Base-by-base conservation (phyloP, 1,140 invertebrate species). In the Listronotus oregonensis region DNA sequence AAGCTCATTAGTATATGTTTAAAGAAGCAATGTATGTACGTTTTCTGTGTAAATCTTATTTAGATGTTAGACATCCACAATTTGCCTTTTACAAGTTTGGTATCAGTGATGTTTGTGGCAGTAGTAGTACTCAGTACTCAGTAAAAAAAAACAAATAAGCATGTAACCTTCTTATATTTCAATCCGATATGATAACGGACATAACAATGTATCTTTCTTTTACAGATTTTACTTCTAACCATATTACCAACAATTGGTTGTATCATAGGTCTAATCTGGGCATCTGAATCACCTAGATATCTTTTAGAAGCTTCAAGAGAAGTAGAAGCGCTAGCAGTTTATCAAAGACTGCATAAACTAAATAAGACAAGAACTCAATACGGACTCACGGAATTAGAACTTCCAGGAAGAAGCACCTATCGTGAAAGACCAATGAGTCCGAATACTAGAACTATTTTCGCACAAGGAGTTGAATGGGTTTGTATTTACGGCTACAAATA, bases 261-360 rank as follows among this genome's bases (percentile, higher is more conserved):
- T 1, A 85, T 89, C 0, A 75, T 89, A 17, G 84, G 88, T 8
- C 82, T 93, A 21, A 84, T 90, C 51, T 89, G 90, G 80, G 84
- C 91, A 52, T 90, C 89, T 10, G 92, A 94, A 78, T 93, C 91
- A 47, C 90, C 91, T 1, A 81, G 90, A 7, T 93, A 88, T 73
- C 80, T 90, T 0, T 78, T 90, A 5, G 86, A 90, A 67, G 86
- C 85, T 7, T 88, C 88, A 0, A 78, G 87, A 57, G 90, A 92
- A 66, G 86, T 89, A 0, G 89, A 91, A 76, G 90, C 91, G 1
- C 85, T 92, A 79, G 83, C 85, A 76, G 88, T 92, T 10, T 91
- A 90, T 70, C 89, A 90, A 82, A 64, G 71, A 37, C 50, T 79
- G n/a, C 75, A 77, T 58, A 65, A 68, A 46, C 55, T 78, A 54